Percentiles rank a stretch among this genome's conserved stretches.
Evolutionary conservation across 1,140 invertebrate species (phyloP).

Genomic region (Akabosia matsudoensis): DNA sequence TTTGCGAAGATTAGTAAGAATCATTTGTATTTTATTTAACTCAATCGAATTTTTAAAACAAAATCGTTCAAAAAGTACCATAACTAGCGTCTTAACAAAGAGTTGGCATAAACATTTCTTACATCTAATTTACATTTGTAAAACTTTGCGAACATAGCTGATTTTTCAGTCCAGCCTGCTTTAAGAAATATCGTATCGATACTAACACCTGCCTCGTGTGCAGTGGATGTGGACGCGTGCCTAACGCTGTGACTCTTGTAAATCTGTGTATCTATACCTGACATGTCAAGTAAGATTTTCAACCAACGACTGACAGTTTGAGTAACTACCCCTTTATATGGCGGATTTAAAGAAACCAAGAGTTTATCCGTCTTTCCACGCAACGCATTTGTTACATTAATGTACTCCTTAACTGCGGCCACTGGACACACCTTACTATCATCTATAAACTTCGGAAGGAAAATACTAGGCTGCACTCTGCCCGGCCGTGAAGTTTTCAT

Average conservation of each 20-base stretch:
- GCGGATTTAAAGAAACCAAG: neutral
- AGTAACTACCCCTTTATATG: neutral
- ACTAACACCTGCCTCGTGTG: neutral
- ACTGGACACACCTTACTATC: slow-evolving; percentile 7
- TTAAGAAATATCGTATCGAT: neutral
- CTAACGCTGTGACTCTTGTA: slow-evolving; percentile 23
- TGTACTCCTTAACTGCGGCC: neutral
- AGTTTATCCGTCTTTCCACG: neutral
- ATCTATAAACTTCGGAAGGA: neutral
- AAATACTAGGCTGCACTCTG: neutral
- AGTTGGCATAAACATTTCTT: neutral
- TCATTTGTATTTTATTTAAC: too few species aligned
- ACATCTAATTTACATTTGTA: neutral
- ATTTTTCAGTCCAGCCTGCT: neutral
- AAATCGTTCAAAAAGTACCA: neutral
- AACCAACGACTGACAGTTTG: slow-evolving; percentile 10
- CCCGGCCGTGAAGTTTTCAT: slow-evolving; percentile 19
- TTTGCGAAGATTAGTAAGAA: neutral
- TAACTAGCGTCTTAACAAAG: too few species aligned
- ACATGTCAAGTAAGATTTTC: neutral
- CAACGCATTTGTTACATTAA: neutral
- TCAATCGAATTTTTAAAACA: neutral
- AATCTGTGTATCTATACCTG: slow-evolving; percentile 17
- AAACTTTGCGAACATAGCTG: neutral
- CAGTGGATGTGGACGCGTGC: neutral